Evolutionary conservation across 64 coral and sea anemone genomes (phyloP).

Genomic region (Hydrozoanthus tunicans): DNA sequence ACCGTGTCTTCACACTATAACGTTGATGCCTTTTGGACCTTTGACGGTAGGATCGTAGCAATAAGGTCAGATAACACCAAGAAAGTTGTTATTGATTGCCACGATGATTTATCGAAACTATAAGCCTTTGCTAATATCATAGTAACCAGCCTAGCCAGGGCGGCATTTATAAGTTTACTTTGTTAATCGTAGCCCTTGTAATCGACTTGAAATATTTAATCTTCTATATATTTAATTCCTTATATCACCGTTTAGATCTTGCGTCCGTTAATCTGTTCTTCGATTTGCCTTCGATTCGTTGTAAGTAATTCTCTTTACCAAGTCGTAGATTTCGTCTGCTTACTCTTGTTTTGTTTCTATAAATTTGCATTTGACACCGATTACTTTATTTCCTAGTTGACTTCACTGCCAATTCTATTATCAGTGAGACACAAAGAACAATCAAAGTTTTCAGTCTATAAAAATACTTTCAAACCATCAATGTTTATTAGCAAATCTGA

Average conservation of each 20-base stretch:
- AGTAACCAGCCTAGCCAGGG: background rate
- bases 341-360: background rate
- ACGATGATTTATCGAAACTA: background rate
- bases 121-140: background rate
- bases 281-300: background rate
- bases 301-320: background rate
- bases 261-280: background rate
- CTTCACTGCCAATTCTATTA: conserved; percentile 4
- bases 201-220: background rate
- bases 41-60: conserved; percentile 6
- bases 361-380: conserved; percentile 12
- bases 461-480: conserved; percentile 27
- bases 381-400: background rate
- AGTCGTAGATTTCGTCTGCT: background rate
- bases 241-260: background rate
- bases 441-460: background rate
- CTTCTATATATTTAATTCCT: background rate
- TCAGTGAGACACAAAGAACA: conserved; percentile 29
- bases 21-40: background rate
- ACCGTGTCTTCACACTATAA: background rate
- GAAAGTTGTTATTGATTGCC: background rate
- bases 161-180: conserved; percentile 8
- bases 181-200: background rate
- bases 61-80: conserved; percentile 5
- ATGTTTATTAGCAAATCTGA: conserved; percentile 6